Evolutionary conservation across 2,113 vertebrate species (phyloP), one percentile per base, ranked within the genome.

Genomic region (Sula dactylatra): DNA sequence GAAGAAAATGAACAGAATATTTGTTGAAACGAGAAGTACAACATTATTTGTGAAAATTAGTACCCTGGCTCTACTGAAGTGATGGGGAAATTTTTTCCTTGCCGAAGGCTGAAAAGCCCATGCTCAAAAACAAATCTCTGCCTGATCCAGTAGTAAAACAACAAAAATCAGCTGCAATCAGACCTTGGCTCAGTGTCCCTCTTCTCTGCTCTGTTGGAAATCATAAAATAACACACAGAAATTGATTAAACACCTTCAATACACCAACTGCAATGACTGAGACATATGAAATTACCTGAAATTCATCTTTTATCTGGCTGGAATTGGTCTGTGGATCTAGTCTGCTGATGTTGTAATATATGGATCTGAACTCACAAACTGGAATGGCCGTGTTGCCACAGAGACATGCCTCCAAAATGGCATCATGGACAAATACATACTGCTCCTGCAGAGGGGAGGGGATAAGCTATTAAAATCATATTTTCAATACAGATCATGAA

Each of bases 221-320:
- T 79, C 0, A 2, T 64, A 65, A 77, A 96, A 74, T 45, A 89
- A 86, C 21, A 86, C 44, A 64, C 16, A 94, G 45, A 73, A 88
- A 86, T 42, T 34, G 56, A 81, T 88, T 78, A 86, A 91, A 61
- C 61, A 91, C 42, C 67, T 61, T 65, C 64, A 71, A n/a, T 21
- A 71, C 69, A 59, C 50, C 52, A 78, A 54, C 52, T 72, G 65
- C 56, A 82, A 58, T 32, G 78, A 31, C 42, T 5, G 20, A 91
- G 44, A 80, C 8, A 69, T 5, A 29, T 0, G 10, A 66, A 94
- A 89, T 92, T 97, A 99, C 99, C 99, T 99, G 99, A 97, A 99
- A 99, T 92, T 99, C 99, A 47, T 99, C 99, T 98, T 99, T 99
- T 94, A 99, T 99, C 96, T 99, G 99, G 97, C 99, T 99, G 98